Percentiles rank a stretch among this genome's conserved stretches.
phyloP scores from a whole-genome alignment of 2,113 vertebrate genomes.

The Salvelinus sp. region DNA sequence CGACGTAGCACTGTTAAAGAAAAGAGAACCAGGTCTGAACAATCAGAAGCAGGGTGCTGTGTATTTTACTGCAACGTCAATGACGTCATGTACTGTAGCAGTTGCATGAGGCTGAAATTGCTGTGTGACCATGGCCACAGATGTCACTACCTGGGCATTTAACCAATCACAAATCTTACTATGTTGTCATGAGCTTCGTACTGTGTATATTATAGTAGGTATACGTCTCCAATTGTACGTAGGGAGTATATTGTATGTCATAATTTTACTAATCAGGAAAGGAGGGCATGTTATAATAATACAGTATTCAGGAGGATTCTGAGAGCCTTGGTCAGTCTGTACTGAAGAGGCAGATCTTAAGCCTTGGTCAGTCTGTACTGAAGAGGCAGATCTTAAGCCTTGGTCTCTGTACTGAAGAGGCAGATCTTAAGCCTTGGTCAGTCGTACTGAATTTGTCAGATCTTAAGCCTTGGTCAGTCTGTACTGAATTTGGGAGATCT shows the following conservation, averaged over 20 bases:
- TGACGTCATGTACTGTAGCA: conserved; percentile 52
- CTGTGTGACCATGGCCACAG: conserved; percentile 43
- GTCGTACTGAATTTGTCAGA: neutral
- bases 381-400: neutral
- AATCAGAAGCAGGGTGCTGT: conserved; percentile 54
- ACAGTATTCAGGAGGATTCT: neutral
- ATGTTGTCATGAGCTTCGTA: conserved; percentile 40
- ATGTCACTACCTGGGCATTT: conserved; percentile 54
- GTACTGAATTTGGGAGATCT: neutral
- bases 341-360: neutral
- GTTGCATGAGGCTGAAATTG: conserved; percentile 59
- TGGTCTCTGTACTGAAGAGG: neutral
- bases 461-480: neutral
- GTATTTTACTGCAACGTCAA: conserved; percentile 70
- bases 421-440: neutral
- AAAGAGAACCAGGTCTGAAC: conserved; percentile 45
- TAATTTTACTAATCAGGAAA: conserved; percentile 5
- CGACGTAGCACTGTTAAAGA: conserved; percentile 77
- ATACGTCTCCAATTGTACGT: conserved; percentile 12
- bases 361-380: neutral
- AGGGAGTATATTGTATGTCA: neutral
- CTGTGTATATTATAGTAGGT: conserved; percentile 24
- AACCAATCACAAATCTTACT: conserved; percentile 33
- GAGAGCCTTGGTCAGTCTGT: neutral
- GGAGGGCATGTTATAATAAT: neutral